Evolutionary conservation across 2,888 invertebrate species (phyloP).

Genomic region (Idaea aversata): DNA sequence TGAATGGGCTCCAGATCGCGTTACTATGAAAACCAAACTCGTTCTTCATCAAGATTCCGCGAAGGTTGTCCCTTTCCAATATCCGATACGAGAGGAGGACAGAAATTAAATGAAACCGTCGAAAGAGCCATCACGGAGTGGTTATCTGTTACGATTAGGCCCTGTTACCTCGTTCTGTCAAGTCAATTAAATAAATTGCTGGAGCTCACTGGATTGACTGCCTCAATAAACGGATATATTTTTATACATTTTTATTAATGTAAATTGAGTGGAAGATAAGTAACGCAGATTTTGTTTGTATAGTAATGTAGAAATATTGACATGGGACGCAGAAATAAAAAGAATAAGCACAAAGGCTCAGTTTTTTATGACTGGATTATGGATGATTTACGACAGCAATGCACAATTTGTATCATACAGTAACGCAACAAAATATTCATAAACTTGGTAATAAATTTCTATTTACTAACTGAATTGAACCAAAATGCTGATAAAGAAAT

Average conservation of each 20-base stretch:
- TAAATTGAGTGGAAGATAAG: not conserved
- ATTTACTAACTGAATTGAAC: not conserved
- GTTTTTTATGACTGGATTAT: constrained; percentile 1
- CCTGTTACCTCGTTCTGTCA: constrained; percentile 37
- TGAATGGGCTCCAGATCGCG: constrained; percentile 38
- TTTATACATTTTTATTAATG: not conserved
- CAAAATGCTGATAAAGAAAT: not conserved
- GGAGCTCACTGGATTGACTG: constrained; percentile 28
- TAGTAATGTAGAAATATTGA: not conserved
- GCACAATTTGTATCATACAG: constrained; percentile 1
- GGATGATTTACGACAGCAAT: constrained; percentile 1
- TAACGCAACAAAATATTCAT: not conserved
- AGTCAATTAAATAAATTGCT: constrained; percentile 37
- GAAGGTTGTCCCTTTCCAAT: constrained; percentile 27
- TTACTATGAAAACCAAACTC: constrained; percentile 35
- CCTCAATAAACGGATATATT: constrained; percentile 15
- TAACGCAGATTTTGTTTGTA: not conserved
- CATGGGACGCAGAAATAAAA: not conserved
- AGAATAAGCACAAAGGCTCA: constrained; percentile 1
- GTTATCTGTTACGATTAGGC: constrained; percentile 38
- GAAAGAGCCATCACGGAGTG: constrained; percentile 20
- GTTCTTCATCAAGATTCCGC: constrained; percentile 23
- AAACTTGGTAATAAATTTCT: not conserved
- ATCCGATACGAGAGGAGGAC: constrained; percentile 19
- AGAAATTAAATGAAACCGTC: constrained; percentile 17